phyloP scores from a whole-genome alignment of 2,888 invertebrate genomes.

The Amaurobius ferox region DNA sequence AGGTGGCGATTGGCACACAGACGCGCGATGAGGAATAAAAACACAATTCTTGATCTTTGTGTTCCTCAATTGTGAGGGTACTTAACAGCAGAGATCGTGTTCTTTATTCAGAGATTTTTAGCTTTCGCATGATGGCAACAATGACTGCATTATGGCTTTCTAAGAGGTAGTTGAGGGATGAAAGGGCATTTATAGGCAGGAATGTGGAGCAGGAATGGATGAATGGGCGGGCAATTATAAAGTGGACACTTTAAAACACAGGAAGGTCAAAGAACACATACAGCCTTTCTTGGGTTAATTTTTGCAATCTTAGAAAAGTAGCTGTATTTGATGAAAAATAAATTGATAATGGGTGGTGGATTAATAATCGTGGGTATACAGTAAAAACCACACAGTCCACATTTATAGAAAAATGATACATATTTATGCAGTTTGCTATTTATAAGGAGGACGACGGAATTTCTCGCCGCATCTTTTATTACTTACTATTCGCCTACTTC shows the following conservation, averaged over 20 bases:
- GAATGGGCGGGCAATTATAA: background rate
- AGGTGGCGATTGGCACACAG: background rate
- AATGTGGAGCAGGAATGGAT: background rate
- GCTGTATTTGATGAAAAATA: too few relatives aligned
- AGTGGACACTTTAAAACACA: background rate
- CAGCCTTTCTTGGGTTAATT: too few relatives aligned
- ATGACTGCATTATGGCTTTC: background rate
- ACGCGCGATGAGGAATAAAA: background rate
- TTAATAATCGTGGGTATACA: too few relatives aligned
- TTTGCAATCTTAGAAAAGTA: too few relatives aligned
- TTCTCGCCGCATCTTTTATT: too few relatives aligned
- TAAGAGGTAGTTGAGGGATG: background rate
- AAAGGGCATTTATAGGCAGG: background rate
- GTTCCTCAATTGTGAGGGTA: background rate
- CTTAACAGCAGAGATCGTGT: background rate
- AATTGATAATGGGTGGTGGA: too few relatives aligned
- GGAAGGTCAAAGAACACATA: too few relatives aligned
- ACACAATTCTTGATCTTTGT: conserved; percentile 1
- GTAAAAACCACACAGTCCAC: too few relatives aligned
- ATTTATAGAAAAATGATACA: too few relatives aligned
- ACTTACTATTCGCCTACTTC: too few relatives aligned
- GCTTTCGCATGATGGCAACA: background rate
- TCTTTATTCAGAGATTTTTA: background rate
- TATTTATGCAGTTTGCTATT: too few relatives aligned
- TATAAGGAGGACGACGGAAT: too few relatives aligned